Evolutionary conservation across 30 jellyfish, hydroid and myxozoan species (phyloP).

Genomic region (Turritopsis rubra): DNA sequence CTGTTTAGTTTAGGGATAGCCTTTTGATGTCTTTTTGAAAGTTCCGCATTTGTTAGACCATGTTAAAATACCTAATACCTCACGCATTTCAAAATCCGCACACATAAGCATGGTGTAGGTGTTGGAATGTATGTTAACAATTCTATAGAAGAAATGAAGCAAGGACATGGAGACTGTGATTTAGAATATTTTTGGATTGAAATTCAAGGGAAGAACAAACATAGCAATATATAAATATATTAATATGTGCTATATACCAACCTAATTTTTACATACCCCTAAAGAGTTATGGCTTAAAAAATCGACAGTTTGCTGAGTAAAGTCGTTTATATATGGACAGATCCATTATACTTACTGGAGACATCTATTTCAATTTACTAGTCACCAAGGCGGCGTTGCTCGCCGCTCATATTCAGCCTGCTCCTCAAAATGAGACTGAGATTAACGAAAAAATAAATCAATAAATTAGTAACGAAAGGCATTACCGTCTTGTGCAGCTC

Average conservation of each 20-base stretch:
- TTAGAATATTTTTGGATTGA: slow-evolving; percentile 16
- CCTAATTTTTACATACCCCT: background rate
- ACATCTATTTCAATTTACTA: background rate
- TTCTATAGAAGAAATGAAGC: background rate
- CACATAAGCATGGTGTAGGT: slow-evolving; percentile 2
- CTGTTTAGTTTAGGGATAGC: background rate
- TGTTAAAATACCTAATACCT: background rate
- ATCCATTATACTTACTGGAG: background rate
- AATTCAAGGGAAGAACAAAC: background rate
- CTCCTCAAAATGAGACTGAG: too few species aligned
- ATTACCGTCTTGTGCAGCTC: too few species aligned
- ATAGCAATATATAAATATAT: background rate
- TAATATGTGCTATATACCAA: background rate
- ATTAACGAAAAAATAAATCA: too few species aligned
- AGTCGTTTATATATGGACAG: background rate
- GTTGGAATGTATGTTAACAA: slow-evolving; percentile 15
- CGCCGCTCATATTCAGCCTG: too few species aligned
- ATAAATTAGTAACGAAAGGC: too few species aligned
- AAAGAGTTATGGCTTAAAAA: background rate
- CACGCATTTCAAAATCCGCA: too few species aligned
- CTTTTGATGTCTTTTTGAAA: background rate
- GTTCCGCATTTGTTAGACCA: background rate
- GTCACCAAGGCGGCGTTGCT: too few species aligned
- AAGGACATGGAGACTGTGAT: background rate
- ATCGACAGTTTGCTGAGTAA: background rate